These are phyloP conservation scores for Channa argus DNA, from an alignment of 2,113 vertebrate genomes.

Conservation along the genomic window DNA sequence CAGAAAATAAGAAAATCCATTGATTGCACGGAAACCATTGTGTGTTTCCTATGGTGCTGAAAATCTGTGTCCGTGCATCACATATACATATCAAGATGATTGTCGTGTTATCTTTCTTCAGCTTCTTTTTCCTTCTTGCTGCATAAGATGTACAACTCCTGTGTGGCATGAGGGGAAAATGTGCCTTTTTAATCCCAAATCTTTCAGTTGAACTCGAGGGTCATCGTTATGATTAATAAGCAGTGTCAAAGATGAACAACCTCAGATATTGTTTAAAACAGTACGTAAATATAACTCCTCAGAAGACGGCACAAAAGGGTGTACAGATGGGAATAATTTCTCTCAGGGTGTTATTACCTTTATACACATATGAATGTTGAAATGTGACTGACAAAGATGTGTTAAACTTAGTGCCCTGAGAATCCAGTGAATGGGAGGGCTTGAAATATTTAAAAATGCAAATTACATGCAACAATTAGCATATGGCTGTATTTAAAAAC, in stretches of 20 bases:
- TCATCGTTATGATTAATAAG: constrained; percentile 89
- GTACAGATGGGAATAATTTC: constrained; percentile 86
- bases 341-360: constrained; percentile 89
- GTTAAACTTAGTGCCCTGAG: constrained; percentile 92
- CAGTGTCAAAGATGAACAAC: constrained; percentile 65
- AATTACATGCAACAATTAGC: constrained; percentile 93
- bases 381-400: constrained; percentile 93
- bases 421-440: constrained; percentile 93
- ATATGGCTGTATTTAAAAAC: constrained; percentile 94
- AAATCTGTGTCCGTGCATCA: not conserved
- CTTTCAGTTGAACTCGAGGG: constrained; percentile 88
- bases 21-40: constrained; percentile 2
- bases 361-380: constrained; percentile 92
- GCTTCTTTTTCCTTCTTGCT: not conserved
- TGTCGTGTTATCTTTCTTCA: not conserved
- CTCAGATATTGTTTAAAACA: not conserved
- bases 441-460: constrained; percentile 97
- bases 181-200: constrained; percentile 46
- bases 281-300: not conserved
- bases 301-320: not conserved
- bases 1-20: constrained; percentile 25
- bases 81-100: not conserved
- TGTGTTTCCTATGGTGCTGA: constrained; percentile 10
- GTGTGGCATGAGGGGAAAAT: constrained; percentile 24
- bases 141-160: not conserved